phyloP scores from a whole-genome alignment of 2,113 vertebrate genomes.

The Alouatta palliata region DNA sequence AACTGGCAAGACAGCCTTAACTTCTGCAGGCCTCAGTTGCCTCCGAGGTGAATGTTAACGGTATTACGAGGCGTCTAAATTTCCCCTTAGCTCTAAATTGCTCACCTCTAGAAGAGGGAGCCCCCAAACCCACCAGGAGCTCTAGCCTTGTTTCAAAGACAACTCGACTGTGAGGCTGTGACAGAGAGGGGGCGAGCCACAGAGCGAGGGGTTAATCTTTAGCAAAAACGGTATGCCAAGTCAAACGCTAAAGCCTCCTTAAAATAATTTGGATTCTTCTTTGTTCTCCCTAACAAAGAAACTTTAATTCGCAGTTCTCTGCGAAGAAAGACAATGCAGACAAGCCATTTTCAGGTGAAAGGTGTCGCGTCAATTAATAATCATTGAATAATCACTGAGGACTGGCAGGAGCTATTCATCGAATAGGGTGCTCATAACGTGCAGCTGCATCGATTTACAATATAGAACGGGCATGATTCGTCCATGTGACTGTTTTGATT shows the following conservation, averaged over 20 bases:
- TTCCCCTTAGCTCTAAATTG: background rate
- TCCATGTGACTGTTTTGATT: background rate
- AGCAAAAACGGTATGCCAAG: constrained; percentile 60
- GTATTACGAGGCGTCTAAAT: background rate
- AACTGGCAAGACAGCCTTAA: background rate
- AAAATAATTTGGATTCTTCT: constrained; percentile 77
- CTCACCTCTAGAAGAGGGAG: background rate
- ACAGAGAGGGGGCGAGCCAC: constrained; percentile 72
- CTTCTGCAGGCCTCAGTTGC: background rate
- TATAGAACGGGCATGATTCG: background rate
- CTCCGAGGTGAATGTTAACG: background rate
- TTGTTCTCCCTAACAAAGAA: constrained; percentile 81
- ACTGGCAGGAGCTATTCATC: constrained; percentile 60
- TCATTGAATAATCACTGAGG: constrained; percentile 67
- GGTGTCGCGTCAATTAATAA: constrained; percentile 76
- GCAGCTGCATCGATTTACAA: background rate
- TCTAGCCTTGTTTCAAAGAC: constrained; percentile 46
- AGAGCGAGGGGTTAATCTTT: constrained; percentile 54
- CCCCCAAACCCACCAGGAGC: background rate
- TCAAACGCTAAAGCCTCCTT: constrained; percentile 70
- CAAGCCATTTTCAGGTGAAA: constrained; percentile 77
- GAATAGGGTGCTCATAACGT: background rate
- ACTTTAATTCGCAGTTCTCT: constrained; percentile 78
- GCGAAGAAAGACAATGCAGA: constrained; percentile 72
- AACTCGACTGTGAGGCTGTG: constrained; percentile 8